These are phyloP conservation scores for Hyperopisus bebe DNA, from an alignment of 2,113 vertebrate genomes.

Conservation along the genomic window DNA sequence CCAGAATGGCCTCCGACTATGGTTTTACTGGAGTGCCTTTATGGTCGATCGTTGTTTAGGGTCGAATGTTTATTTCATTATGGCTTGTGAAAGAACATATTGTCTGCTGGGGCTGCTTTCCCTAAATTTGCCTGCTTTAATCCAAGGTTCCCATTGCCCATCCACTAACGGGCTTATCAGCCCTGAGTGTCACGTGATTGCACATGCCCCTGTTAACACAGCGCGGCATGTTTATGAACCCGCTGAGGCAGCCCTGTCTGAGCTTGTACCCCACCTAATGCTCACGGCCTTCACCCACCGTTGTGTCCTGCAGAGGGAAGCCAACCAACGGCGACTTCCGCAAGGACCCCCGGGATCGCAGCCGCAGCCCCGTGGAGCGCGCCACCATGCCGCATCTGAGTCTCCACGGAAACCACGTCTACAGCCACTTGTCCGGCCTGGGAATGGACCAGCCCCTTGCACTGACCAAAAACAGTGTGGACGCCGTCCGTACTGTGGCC, in stretches of 20 bases:
- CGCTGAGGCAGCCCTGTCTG: neutral
- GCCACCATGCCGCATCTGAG: conserved; percentile 70
- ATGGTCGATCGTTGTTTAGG: neutral
- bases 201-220: neutral
- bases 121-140: neutral
- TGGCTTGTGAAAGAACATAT: neutral
- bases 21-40: neutral
- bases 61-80: neutral
- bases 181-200: neutral
- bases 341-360: conserved; percentile 78
- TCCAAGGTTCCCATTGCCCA: neutral
- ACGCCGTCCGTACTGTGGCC: conserved; percentile 61
- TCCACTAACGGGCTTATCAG: neutral
- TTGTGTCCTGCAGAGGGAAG: conserved; percentile 66
- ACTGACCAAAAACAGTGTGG: conserved; percentile 90
- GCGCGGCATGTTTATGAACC: neutral
- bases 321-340: conserved; percentile 83
- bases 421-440: conserved; percentile 77
- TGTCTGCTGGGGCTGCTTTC: neutral
- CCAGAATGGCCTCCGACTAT: neutral
- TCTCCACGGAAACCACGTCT: conserved; percentile 75
- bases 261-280: neutral
- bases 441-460: conserved; percentile 92
- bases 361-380: conserved; percentile 86
- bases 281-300: neutral